Base-by-base conservation (phyloP, 2,113 vertebrate genomes). In the Misgurnus anguillicaudatus region DNA sequence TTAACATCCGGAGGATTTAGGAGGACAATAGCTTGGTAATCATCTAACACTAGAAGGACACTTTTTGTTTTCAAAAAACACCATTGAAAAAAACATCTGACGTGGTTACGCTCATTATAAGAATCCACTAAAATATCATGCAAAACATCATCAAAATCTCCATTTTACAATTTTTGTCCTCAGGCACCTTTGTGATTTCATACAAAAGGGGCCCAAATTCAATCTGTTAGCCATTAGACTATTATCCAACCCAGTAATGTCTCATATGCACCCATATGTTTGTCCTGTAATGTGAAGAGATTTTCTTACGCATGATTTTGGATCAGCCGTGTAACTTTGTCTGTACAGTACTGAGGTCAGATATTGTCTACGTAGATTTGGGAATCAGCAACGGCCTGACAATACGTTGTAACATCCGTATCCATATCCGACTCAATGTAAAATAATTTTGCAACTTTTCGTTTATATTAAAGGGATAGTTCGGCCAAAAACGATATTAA, bases 261-360 rank as follows among this genome's bases (percentile, higher is more conserved):
- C 58, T 42, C 53, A 1, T 7, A n/a, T 21, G 11, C 7, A 75
- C 9, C 72, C 58, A 45, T n/a, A n/a, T n/a, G 41, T 75, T 75
- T 75, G 58, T 36, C 10, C n/a, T 10, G 55, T 61, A 74, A 61
- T 61, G 21, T 45, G 11, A 17, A 74, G 39, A 73, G n/a, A 73
- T 73, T 58, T 58, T 73, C n/a, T n/a, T n/a, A n/a, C n/a, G n/a
- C n/a, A n/a, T n/a, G n/a, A n/a, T n/a, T n/a, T n/a, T n/a, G n/a
- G n/a, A n/a, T n/a, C n/a, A n/a, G n/a, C n/a, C n/a, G n/a, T n/a
- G n/a, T n/a, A n/a, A n/a, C n/a, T n/a, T 31, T 31, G 24, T 31
- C 24, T 31, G 24, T 31, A 31, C 24, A 31, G 24, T 31, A 31
- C 24, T 31, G 24, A 31, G 24, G 24, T 31, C 24, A 31, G 24